phyloP scores from a whole-genome alignment of 1,140 invertebrate genomes.

The Psix sp. region DNA sequence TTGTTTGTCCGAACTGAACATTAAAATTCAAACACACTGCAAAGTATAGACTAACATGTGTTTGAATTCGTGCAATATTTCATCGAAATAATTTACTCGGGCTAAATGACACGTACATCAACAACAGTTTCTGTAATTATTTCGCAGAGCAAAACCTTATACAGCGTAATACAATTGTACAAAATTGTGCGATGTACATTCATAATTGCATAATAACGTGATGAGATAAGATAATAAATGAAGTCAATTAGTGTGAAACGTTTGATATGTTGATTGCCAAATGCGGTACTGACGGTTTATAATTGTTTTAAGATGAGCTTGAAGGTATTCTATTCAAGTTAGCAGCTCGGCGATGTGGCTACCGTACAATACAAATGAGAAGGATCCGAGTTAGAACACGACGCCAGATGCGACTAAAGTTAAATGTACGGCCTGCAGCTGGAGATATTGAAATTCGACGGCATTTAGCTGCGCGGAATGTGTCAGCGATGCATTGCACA shows the following conservation, averaged over 20 bases:
- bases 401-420: slow-evolving; percentile 60
- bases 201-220: slow-evolving; percentile 42
- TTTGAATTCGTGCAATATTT: neutral
- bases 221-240: slow-evolving; percentile 55
- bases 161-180: slow-evolving; percentile 14
- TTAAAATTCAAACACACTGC: too few relatives aligned
- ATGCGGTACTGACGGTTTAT: slow-evolving; percentile 45
- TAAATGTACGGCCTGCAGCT: slow-evolving; percentile 54
- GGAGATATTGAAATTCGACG: slow-evolving; percentile 60
- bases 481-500: slow-evolving; percentile 37
- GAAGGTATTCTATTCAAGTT: slow-evolving; percentile 53
- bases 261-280: slow-evolving; percentile 55
- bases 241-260: slow-evolving; percentile 52
- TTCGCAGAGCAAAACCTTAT: neutral
- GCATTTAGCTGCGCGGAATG: slow-evolving; percentile 57
- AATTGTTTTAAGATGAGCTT: slow-evolving; percentile 57
- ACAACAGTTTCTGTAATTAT: slow-evolving; percentile 18
- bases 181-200: slow-evolving; percentile 26
- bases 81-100: slow-evolving; percentile 8
- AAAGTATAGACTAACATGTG: neutral
- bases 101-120: slow-evolving; percentile 11
- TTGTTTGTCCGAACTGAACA: too few relatives aligned
- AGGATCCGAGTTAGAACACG: slow-evolving; percentile 11
- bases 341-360: slow-evolving; percentile 54
- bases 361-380: slow-evolving; percentile 33